These are phyloP conservation scores for Eilema sororculum DNA, from an alignment of 2,888 invertebrate genomes.

Conservation along the genomic window DNA sequence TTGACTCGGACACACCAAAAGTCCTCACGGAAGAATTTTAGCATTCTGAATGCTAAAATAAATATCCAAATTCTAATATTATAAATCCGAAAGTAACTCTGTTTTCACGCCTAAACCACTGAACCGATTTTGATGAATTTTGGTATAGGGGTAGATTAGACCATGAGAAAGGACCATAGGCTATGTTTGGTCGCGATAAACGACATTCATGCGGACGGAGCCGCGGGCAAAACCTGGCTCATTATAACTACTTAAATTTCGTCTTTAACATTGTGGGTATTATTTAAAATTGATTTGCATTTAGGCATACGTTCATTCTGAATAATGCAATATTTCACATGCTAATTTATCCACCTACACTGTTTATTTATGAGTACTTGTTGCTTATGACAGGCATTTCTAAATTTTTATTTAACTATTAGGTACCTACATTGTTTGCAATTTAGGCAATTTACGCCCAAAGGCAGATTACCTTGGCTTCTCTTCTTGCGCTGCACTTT, in stretches of 20 bases:
- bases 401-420: not conserved
- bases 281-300: not conserved
- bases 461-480: not conserved
- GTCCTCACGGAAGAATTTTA: not conserved
- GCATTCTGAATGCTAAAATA: not conserved
- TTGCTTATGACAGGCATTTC: not conserved
- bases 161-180: too few relatives aligned
- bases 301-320: not conserved
- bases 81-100: too few relatives aligned
- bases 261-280: not conserved
- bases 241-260: not conserved
- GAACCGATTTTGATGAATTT: too few relatives aligned
- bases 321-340: not conserved
- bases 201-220: too few relatives aligned
- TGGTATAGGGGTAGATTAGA: too few relatives aligned
- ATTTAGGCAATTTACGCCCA: not conserved
- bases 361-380: not conserved
- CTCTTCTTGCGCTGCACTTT: too few relatives aligned
- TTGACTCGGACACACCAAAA: not conserved
- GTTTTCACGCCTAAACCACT: too few relatives aligned
- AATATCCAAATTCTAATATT: too few relatives aligned
- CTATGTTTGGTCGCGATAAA: too few relatives aligned
- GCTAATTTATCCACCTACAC: not conserved
- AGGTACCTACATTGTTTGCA: not conserved
- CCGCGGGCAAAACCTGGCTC: too few relatives aligned